Conservation (phyloP, 2,888 invertebrate genomes). For the Melanophora roralis region DNA sequence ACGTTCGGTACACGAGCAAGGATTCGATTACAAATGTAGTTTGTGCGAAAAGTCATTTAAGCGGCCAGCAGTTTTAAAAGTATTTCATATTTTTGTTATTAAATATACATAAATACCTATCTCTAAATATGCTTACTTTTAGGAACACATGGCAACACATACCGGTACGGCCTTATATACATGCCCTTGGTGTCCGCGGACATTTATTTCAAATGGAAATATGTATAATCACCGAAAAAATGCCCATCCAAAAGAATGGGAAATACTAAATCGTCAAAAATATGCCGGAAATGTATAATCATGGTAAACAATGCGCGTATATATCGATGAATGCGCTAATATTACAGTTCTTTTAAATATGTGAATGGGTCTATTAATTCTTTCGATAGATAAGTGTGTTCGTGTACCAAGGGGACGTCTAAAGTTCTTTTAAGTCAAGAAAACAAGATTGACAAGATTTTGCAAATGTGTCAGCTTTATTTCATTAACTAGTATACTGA, state of each 20-base stretch:
- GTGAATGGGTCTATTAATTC: too few relatives aligned
- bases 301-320: not conserved
- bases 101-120: not conserved
- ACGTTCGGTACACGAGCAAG: constrained; percentile 73
- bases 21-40: constrained; percentile 72
- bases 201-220: constrained; percentile 73
- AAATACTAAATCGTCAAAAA: constrained; percentile 54
- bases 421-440: too few relatives aligned
- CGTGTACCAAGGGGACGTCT: too few relatives aligned
- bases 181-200: constrained; percentile 73
- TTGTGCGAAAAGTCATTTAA: constrained; percentile 75
- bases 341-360: too few relatives aligned
- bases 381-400: too few relatives aligned
- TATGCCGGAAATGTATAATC: constrained; percentile 32
- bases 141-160: constrained; percentile 75
- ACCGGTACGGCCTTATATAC: constrained; percentile 72
- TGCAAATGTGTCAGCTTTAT: too few relatives aligned
- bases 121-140: constrained; percentile 20
- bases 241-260: constrained; percentile 73
- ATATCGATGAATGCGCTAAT: too few relatives aligned
- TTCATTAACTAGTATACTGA: too few relatives aligned
- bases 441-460: too few relatives aligned
- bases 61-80: constrained; percentile 67
- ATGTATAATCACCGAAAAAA: constrained; percentile 74
- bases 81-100: constrained; percentile 1